Evolutionary conservation across 2,797 vertebrate species (phyloP).

Genomic region (Gadopsis marmoratus): DNA sequence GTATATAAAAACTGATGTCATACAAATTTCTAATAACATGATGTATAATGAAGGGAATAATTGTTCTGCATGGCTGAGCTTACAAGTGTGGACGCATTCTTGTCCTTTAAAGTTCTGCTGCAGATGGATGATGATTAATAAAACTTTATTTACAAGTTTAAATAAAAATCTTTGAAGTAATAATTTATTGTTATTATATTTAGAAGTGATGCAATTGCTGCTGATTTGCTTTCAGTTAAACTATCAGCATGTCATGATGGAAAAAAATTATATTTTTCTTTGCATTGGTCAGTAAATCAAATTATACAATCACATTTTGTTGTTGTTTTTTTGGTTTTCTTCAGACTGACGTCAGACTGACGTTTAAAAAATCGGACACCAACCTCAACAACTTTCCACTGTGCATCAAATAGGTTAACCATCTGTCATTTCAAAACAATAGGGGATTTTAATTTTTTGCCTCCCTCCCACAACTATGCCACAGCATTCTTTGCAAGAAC

Average conservation of each 20-base stretch:
- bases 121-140: conserved; percentile 11
- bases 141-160: conserved; percentile 16
- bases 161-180: neutral
- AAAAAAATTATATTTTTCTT: neutral
- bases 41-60: conserved; percentile 26
- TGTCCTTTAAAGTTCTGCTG: conserved; percentile 21
- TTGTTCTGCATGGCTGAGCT: conserved; percentile 16
- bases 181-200: neutral
- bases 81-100: conserved; percentile 26
- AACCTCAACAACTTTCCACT: conserved; percentile 28
- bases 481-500: conserved; percentile 28
- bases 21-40: conserved; percentile 15
- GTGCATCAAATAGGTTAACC: neutral
- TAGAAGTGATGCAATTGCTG: conserved; percentile 8
- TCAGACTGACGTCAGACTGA: conserved; percentile 22
- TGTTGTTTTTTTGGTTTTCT: conserved; percentile 21
- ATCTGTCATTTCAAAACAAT: conserved; percentile 50
- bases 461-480: conserved; percentile 22
- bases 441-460: conserved; percentile 9
- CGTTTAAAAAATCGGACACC: conserved; percentile 21
- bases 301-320: conserved; percentile 21
- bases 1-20: conserved; percentile 32
- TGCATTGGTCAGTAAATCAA: conserved; percentile 12
- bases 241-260: conserved; percentile 6
- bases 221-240: conserved; percentile 28